Evolutionary conservation across 2,113 vertebrate genomes (phyloP).

Genomic region (Takifugu bimaculatus): DNA sequence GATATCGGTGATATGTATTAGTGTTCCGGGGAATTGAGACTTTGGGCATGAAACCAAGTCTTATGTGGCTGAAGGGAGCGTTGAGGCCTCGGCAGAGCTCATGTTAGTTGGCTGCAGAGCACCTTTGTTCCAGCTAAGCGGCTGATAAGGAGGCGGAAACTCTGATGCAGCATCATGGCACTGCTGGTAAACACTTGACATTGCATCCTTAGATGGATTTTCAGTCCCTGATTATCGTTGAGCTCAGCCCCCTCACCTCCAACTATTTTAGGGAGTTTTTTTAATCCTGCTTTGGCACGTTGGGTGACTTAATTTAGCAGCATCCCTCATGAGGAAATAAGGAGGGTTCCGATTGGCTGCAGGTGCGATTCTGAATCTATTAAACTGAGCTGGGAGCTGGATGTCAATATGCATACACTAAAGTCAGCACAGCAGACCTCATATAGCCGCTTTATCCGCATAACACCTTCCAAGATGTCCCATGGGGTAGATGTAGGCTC

Average conservation of each 20-base stretch:
- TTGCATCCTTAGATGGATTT: conserved; percentile 35
- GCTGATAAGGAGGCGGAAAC: conserved; percentile 39
- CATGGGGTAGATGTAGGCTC: conserved; percentile 36
- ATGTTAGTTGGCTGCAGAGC: conserved; percentile 7
- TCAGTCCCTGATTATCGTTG: conserved; percentile 34
- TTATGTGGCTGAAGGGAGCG: neutral
- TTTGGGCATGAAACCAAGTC: neutral
- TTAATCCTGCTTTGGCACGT: conserved; percentile 13
- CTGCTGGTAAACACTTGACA: conserved; percentile 44
- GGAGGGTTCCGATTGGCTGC: conserved; percentile 16
- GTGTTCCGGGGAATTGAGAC: no score
- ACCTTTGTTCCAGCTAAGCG: conserved; percentile 2
- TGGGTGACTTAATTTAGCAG: conserved; percentile 6
- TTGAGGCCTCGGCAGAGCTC: conserved; percentile 17
- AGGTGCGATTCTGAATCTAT: conserved; percentile 41
- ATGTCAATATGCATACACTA: conserved; percentile 48
- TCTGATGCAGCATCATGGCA: conserved; percentile 47
- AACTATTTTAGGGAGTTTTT: conserved; percentile 34
- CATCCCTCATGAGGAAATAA: conserved; percentile 11
- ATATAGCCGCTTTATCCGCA: conserved; percentile 45
- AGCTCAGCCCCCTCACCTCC: conserved; percentile 18
- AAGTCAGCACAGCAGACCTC: conserved; percentile 42
- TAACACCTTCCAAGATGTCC: conserved; percentile 36
- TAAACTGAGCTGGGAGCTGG: conserved; percentile 44
- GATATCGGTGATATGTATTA: no score